These are phyloP conservation scores for Serrognathus titanus DNA, from an alignment of 2,888 invertebrate species.

Conservation along the genomic window DNA sequence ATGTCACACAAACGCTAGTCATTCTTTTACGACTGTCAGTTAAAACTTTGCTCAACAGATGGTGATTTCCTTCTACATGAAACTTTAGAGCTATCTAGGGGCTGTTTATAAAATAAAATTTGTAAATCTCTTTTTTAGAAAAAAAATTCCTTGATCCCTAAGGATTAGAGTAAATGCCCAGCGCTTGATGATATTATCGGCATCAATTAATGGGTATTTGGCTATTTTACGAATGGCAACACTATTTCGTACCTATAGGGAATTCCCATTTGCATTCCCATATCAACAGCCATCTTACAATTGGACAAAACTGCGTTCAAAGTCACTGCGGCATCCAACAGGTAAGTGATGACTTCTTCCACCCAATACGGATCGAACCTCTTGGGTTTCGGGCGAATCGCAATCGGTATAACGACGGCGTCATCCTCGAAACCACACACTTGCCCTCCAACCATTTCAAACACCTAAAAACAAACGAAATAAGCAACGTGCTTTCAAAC, in stretches of 20 bases:
- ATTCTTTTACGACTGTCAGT: no score
- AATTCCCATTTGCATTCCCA: constrained; percentile 38
- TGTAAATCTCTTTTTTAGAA: no score
- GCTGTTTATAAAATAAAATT: no score
- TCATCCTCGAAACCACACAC: constrained; percentile 39
- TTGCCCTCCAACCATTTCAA: constrained; percentile 40
- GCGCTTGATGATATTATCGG: no score
- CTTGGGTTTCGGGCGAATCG: constrained; percentile 35
- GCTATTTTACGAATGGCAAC: no score
- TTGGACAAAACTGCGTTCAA: constrained; percentile 37
- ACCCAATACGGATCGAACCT: constrained; percentile 41
- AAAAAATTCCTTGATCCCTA: no score
- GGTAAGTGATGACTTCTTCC: constrained; percentile 39
- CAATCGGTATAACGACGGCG: constrained; percentile 35
- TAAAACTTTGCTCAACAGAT: no score
- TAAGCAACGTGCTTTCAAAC: background rate
- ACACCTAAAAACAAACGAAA: constrained; percentile 30
- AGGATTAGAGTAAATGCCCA: no score
- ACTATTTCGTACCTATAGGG: constrained; percentile 43
- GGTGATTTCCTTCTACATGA: no score
- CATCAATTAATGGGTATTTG: no score
- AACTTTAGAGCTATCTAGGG: no score
- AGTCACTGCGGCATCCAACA: constrained; percentile 35
- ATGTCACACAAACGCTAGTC: no score
- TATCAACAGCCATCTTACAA: constrained; percentile 33